A percentile compares a stretch with the other conserved stretches of the same genome.
phyloP scores from a whole-genome alignment of 2,888 invertebrate genomes.

The Electrophaes corylata region DNA sequence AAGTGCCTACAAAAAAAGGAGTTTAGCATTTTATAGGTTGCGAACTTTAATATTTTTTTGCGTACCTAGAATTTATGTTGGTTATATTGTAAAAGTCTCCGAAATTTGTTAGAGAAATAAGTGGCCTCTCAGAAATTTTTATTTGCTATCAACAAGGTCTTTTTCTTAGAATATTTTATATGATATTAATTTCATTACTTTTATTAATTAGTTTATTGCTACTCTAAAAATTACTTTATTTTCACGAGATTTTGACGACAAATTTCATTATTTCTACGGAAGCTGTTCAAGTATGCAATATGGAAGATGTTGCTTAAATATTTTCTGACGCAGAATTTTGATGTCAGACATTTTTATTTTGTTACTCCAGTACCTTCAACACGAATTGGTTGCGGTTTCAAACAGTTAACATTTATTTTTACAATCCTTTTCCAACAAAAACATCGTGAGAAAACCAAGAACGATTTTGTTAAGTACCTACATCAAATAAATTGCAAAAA shows the following conservation, averaged over 20 bases:
- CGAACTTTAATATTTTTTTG: no score
- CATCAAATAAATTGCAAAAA: no score
- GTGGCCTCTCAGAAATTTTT: neutral
- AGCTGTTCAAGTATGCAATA: constrained; percentile 5
- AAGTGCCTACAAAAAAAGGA: no score
- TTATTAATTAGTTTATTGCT: neutral
- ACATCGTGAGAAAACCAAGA: no score
- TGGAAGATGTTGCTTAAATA: neutral
- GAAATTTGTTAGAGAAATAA: neutral
- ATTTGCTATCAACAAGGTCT: neutral
- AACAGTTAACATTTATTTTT: no score
- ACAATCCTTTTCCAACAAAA: no score
- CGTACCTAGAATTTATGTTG: no score
- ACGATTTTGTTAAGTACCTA: no score
- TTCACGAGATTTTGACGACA: constrained; percentile 2
- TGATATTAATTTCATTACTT: neutral
- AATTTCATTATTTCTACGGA: constrained; percentile 2
- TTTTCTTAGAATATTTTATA: neutral
- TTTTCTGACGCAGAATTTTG: neutral
- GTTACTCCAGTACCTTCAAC: neutral
- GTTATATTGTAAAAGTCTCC: no score
- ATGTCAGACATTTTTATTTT: neutral
- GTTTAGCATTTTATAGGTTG: no score
- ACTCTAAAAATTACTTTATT: neutral
- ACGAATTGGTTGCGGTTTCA: neutral